Conservation (phyloP, 2,888 invertebrate genomes). For the Ditylenchus weischeri region DNA sequence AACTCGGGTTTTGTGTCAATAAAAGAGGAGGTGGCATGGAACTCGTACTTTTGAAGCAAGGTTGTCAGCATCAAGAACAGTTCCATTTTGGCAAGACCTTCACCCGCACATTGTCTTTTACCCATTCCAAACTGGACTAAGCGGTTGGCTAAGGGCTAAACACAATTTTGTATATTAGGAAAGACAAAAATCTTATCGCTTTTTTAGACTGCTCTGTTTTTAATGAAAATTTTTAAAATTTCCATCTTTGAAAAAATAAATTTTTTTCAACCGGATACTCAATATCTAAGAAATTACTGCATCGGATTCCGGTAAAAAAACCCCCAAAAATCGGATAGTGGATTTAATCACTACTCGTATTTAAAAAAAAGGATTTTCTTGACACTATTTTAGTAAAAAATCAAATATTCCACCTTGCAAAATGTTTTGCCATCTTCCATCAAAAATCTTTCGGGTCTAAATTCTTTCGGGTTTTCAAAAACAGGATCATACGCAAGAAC, state of each 20-base stretch:
- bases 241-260: no score
- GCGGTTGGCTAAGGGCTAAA: not conserved
- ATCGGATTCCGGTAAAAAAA: no score
- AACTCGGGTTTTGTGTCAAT: not conserved
- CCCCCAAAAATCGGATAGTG: no score
- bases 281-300: no score
- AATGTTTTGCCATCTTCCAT: slow-evolving; percentile 3
- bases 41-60: not conserved
- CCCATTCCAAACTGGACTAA: not conserved
- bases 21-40: not conserved
- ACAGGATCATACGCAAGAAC: not conserved
- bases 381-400: no score
- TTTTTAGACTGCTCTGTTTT: no score
- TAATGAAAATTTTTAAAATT: no score
- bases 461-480: not conserved
- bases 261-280: no score
- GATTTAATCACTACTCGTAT: no score
- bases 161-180: no score
- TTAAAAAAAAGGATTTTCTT: no score
- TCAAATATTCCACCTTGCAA: not conserved
- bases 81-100: slow-evolving; percentile 5
- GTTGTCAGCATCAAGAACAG: not conserved
- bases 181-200: no score
- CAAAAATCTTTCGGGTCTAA: slow-evolving; percentile 3
- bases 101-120: not conserved